Evolutionary conservation across 2,797 vertebrate species (phyloP).

Genomic region (Sebastes cheni): DNA sequence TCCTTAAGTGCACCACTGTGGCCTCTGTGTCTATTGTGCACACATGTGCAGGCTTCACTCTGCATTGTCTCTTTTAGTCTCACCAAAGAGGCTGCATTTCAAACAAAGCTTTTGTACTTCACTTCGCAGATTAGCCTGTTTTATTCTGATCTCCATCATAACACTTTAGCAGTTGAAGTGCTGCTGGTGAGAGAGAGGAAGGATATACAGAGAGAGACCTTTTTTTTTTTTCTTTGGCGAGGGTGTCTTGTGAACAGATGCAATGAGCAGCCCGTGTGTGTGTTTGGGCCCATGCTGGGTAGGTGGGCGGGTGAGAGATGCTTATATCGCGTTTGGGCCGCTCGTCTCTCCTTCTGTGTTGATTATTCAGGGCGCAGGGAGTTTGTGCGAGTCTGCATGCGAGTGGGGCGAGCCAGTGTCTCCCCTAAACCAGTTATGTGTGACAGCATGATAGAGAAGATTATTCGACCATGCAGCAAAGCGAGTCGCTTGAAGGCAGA

Average conservation of each 20-base stretch:
- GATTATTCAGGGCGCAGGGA: conserved; percentile 36
- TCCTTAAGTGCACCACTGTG: not conserved
- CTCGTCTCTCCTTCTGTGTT: conserved; percentile 23
- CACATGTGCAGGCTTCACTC: not conserved
- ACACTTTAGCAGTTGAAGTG: not conserved
- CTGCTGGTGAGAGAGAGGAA: not conserved
- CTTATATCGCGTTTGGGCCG: conserved; percentile 20
- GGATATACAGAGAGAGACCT: not conserved
- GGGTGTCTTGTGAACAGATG: conserved; percentile 63
- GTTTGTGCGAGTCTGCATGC: conserved; percentile 17
- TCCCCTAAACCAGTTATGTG: conserved; percentile 40
- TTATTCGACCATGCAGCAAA: conserved; percentile 16
- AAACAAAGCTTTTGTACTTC: not conserved
- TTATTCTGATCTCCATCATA: not conserved
- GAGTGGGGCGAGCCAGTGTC: conserved; percentile 12
- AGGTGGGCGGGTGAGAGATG: conserved; percentile 63
- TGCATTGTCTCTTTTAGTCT: not conserved
- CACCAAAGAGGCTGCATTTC: not conserved
- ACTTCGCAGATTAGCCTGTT: not conserved
- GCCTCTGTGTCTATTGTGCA: not conserved
- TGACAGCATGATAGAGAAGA: conserved; percentile 38
- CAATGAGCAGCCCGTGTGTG: conserved; percentile 65
- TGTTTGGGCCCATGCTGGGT: conserved; percentile 60
- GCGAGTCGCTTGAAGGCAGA: conserved; percentile 19
- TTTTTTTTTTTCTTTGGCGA: conserved; percentile 5